These are phyloP conservation scores for Gymnoscopelus braueri DNA, from an alignment of 2,797 vertebrate genomes.

Conservation along the genomic window DNA sequence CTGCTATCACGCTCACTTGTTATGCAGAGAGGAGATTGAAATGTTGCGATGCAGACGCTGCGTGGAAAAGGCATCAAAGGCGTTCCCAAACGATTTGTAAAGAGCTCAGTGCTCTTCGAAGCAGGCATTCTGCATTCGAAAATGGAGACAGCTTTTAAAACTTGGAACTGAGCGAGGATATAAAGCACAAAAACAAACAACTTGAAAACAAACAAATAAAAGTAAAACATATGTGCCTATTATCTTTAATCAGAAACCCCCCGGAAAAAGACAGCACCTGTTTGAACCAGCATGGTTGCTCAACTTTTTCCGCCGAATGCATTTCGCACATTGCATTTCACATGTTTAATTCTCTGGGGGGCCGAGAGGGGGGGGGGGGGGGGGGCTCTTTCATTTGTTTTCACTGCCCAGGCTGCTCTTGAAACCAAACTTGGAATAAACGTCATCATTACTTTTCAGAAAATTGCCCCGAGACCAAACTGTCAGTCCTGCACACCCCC, in stretches of 20 bases:
- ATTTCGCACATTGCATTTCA: slow-evolving; percentile 17
- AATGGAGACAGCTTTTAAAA: slow-evolving; percentile 4
- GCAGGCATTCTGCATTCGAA: slow-evolving; percentile 36
- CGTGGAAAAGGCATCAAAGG: slow-evolving; percentile 25
- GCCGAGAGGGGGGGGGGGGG: slow-evolving; percentile 1
- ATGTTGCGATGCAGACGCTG: slow-evolving; percentile 34
- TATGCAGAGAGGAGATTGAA: slow-evolving; percentile 40
- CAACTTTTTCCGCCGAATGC: slow-evolving; percentile 23
- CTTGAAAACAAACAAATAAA: slow-evolving; percentile 11
- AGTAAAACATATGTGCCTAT: slow-evolving; percentile 3
- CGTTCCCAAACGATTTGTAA: slow-evolving; percentile 39
- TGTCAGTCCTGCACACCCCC: slow-evolving; percentile 5
- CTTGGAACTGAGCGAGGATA: neutral
- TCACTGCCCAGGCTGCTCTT: slow-evolving; percentile 14
- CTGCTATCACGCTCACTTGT: slow-evolving; percentile 36
- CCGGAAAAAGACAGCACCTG: neutral
- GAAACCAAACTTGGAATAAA: slow-evolving; percentile 24
- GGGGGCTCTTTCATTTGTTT: slow-evolving; percentile 14
- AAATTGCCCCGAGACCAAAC: slow-evolving; percentile 14
- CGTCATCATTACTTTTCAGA: slow-evolving; percentile 29
- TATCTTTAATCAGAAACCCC: slow-evolving; percentile 12
- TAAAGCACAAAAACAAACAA: no score
- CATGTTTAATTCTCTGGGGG: slow-evolving; percentile 17
- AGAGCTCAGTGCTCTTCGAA: slow-evolving; percentile 35
- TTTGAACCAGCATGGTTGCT: slow-evolving; percentile 4